A percentile compares a stretch with the other conserved stretches of the same genome.
These are phyloP conservation scores for Drosophila ezoana DNA, from an alignment of 2,888 invertebrate species.

Conservation along the genomic window DNA sequence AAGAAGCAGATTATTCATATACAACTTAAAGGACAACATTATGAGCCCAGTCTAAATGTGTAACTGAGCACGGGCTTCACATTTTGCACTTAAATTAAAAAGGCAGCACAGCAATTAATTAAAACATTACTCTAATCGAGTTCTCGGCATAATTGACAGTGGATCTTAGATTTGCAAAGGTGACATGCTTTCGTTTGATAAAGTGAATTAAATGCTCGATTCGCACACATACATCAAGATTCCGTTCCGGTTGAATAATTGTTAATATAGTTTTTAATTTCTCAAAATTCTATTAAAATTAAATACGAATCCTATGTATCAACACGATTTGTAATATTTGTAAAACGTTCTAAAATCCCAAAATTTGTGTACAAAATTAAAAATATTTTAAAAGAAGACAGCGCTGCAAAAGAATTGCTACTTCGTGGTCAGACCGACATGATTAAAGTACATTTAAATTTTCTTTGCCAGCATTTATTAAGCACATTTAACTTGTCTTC, in stretches of 20 bases:
- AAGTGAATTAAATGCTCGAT: not conserved
- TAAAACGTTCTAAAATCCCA: too few relatives aligned
- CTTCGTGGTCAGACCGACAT: too few relatives aligned
- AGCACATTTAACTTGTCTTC: conserved; percentile 1
- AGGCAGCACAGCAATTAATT: not conserved
- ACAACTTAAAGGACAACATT: conserved; percentile 12
- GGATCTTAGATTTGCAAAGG: not conserved
- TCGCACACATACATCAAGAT: not conserved
- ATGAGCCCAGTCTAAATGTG: not conserved
- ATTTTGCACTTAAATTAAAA: not conserved
- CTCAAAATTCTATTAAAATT: too few relatives aligned
- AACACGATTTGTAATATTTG: too few relatives aligned
- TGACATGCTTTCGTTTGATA: not conserved
- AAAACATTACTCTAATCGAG: not conserved
- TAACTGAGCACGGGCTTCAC: conserved; percentile 4
- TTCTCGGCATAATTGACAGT: not conserved
- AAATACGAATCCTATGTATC: too few relatives aligned
- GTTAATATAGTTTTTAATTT: too few relatives aligned
- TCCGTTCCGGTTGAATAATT: not conserved
- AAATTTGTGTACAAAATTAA: too few relatives aligned
- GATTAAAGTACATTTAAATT: not conserved
- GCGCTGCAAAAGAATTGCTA: too few relatives aligned
- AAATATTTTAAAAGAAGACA: too few relatives aligned
- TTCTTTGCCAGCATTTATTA: not conserved
- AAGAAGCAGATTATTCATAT: not conserved